Evolutionary conservation across 2,797 vertebrate species (phyloP), one percentile per base, ranked within the genome.

Genomic region (Nothura maculosa): DNA sequence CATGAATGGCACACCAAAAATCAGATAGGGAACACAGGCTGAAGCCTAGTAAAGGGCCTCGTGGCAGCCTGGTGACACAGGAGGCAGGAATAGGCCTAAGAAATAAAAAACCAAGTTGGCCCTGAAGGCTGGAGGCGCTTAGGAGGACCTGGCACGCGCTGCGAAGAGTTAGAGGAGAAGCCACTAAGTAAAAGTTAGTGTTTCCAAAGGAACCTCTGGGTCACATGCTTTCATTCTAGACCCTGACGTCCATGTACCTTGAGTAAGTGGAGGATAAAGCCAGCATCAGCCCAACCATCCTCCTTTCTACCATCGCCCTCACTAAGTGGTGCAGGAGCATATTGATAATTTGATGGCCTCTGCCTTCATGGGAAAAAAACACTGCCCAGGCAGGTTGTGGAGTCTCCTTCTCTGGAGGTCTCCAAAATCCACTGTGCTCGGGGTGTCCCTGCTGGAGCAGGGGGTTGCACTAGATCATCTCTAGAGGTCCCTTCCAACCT

Each of bases 241-340:
- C 4, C 54, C 12, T 38, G 32, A 38, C 40, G 52, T 6, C 22
- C 36, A 1, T 0, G 21, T 14, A 20, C 4, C 30, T 22, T 21
- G 10, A 50, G 17, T 4, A 30, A 12, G 7, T 6, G 47, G 7
- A 69, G 60, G 63, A 18, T 3, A 40, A 43, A 69, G 34, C 16
- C 13, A 61, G 24, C 85, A 42, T 8, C 36, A 50, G 47, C 7
- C 47, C 79, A 76, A 12, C 30, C 52, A n/a, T 1, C 24, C 40
- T 21, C 25, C 9, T 30, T 69, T 48, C 10, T 11, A 40, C 68
- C 63, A 60, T 12, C 11, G 48, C 68, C 67, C 55, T 22, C 73
- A 27, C 0, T 8, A 0, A 18, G 15, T 0, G 22, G 55, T 30
- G 61, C 77, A 64, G 74, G 32, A 45, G 42, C 1, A 61, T 1